Evolutionary conservation across 2,113 vertebrate genomes (phyloP), one percentile per base, ranked within the genome.

Genomic region (Leptocoma aspasia): DNA sequence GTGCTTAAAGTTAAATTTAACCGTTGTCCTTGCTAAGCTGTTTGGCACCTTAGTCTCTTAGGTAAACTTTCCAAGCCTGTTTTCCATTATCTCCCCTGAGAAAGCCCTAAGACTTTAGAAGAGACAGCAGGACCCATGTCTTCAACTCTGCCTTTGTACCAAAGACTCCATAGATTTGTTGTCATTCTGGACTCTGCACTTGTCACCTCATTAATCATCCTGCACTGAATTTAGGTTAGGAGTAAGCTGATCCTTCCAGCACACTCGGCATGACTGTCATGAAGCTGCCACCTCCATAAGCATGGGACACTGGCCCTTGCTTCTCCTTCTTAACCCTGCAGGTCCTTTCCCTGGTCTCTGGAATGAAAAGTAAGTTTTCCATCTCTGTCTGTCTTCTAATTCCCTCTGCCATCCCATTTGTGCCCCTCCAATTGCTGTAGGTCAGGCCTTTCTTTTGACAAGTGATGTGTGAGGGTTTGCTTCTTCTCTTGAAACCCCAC

Each of bases 251-350:
- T 72, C 75, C 45, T 91, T 52, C 57, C 37, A 53, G 61, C 10
- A 6, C 1, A 5, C 39, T 80, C 1, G 0, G 6, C 5, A 3
- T 71, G 70, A 52, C 75, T 1, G 2, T 22, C 2, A 1, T n/a
- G 39, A 70, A 91, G 73, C 59, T 82, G 56, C 56, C 39, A 52
- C 31, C 71, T 76, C 69, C 52, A 9, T 0, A 0, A 69, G 49
- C 2, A 1, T 10, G 35, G 45, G 22, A 15, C 0, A 0, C 20
- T 19, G 31, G 20, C 56, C 45, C 50, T 47, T 70, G 20, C n/a
- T 78, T 44, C 30, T 49, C 15, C 26, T 68, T 19, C 44, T 82
- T 52, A 5, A 8, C 31, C 39, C 42, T 44, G 11, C 1, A 1
- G n/a, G 13, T 65, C 39, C 11, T 37, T 82, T 88, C 26, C 8